These are phyloP conservation scores for Aricia agestis DNA, from an alignment of 1,140 invertebrate species.

Conservation along the genomic window DNA sequence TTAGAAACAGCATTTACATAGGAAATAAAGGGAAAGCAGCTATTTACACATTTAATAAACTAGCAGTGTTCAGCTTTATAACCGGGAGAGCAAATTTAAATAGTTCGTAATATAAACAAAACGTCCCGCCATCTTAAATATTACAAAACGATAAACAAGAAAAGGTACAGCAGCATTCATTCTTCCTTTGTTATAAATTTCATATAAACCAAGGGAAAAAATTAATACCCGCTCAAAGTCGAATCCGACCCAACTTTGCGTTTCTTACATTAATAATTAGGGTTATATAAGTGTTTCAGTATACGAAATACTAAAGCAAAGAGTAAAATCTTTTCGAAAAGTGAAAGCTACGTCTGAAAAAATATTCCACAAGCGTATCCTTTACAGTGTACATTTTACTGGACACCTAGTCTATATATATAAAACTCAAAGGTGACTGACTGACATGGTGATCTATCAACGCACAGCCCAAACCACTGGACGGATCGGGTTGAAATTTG, in stretches of 20 bases:
- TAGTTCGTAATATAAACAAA: neutral
- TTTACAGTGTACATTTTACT: too few relatives aligned
- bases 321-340: too few relatives aligned
- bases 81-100: neutral
- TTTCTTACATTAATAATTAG: conserved; percentile 10
- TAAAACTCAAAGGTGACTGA: too few relatives aligned
- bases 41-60: neutral
- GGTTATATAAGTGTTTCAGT: neutral
- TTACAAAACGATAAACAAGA: conserved; percentile 3
- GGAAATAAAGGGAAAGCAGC: too few relatives aligned
- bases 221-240: neutral
- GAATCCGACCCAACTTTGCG: conserved; percentile 11
- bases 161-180: neutral
- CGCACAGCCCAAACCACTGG: too few relatives aligned
- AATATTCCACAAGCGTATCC: too few relatives aligned
- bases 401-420: too few relatives aligned
- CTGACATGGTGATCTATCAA: too few relatives aligned
- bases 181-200: conserved; percentile 12
- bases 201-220: conserved; percentile 9
- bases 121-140: neutral
- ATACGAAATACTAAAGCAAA: too few relatives aligned
- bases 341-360: too few relatives aligned
- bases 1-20: too few relatives aligned
- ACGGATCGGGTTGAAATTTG: too few relatives aligned
- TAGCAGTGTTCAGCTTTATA: neutral